Conservation (phyloP, 2,888 invertebrate species). For the Trachelus troglodyta region DNA sequence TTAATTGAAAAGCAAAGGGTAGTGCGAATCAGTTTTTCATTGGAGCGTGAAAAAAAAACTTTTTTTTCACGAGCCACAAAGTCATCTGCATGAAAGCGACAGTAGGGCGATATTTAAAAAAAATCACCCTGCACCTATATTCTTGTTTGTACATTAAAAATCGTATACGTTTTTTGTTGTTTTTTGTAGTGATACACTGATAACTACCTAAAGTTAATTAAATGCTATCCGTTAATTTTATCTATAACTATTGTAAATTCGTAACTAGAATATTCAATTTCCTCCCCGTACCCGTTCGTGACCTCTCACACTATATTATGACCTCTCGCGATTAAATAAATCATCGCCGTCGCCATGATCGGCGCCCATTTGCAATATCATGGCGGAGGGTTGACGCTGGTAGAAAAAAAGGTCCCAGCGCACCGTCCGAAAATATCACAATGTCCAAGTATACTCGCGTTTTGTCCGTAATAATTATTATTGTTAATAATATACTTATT, state of each 20-base stretch:
- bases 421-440: slow-evolving; percentile 56
- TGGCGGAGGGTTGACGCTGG: slow-evolving; percentile 25
- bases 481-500: slow-evolving; percentile 13
- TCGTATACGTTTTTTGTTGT: slow-evolving; percentile 57
- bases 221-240: slow-evolving; percentile 31
- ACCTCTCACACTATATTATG: not conserved
- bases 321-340: not conserved
- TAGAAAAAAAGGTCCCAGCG: slow-evolving; percentile 36
- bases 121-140: slow-evolving; percentile 13
- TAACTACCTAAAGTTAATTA: slow-evolving; percentile 56
- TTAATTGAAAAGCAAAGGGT: not conserved
- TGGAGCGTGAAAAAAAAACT: not conserved
- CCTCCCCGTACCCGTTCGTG: not conserved
- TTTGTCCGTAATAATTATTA: not conserved
- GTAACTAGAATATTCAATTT: slow-evolving; percentile 62
- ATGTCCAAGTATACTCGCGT: slow-evolving; percentile 59
- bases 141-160: slow-evolving; percentile 65
- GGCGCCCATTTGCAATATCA: slow-evolving; percentile 5
- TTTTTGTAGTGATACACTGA: slow-evolving; percentile 61
- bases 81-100: not conserved
- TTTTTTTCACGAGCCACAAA: not conserved
- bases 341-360: not conserved
- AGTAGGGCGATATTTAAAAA: not conserved
- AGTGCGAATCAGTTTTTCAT: not conserved
- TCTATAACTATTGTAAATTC: slow-evolving; percentile 57